A percentile compares a stretch with the other conserved stretches of the same genome.
These are phyloP conservation scores for Meiosimyza platycephala DNA, from an alignment of 2,888 invertebrate genomes.

Conservation along the genomic window DNA sequence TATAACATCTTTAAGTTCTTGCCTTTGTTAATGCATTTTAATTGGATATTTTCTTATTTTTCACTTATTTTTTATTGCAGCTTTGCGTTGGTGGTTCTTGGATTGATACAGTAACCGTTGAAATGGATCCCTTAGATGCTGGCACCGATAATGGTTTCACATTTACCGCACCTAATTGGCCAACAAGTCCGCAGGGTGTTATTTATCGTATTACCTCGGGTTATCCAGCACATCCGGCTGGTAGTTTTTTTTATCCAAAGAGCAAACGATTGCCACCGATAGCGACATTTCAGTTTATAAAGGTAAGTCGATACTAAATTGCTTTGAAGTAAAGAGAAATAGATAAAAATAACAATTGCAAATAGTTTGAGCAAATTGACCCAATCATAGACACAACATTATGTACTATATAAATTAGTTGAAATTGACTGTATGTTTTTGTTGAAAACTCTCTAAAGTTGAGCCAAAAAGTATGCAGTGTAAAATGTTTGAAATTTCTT, in stretches of 20 bases:
- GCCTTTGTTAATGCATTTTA: no score
- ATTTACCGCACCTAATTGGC: constrained; percentile 97
- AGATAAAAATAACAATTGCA: neutral
- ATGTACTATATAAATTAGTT: no score
- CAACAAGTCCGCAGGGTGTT: constrained; percentile 88
- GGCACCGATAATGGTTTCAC: constrained; percentile 96
- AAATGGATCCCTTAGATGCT: constrained; percentile 92
- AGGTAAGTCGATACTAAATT: constrained; percentile 71
- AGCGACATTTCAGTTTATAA: constrained; percentile 90
- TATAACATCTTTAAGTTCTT: neutral
- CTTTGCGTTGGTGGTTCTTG: constrained; percentile 92
- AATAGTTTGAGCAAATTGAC: neutral
- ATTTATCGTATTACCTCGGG: constrained; percentile 90
- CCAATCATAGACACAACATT: no score
- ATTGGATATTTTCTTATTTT: no score
- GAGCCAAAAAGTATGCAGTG: no score
- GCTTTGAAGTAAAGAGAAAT: neutral
- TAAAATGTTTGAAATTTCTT: no score
- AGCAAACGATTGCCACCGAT: constrained; percentile 87
- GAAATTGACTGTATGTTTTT: no score
- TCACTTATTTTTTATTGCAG: constrained; percentile 65
- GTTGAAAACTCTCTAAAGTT: no score
- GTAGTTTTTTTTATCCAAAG: constrained; percentile 94
- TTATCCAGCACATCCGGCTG: constrained; percentile 91
- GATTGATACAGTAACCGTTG: constrained; percentile 89